A percentile compares a stretch with the other conserved stretches of the same genome.
Conservation (phyloP, 2,113 vertebrate genomes). For the Carettochelys insculpta region DNA sequence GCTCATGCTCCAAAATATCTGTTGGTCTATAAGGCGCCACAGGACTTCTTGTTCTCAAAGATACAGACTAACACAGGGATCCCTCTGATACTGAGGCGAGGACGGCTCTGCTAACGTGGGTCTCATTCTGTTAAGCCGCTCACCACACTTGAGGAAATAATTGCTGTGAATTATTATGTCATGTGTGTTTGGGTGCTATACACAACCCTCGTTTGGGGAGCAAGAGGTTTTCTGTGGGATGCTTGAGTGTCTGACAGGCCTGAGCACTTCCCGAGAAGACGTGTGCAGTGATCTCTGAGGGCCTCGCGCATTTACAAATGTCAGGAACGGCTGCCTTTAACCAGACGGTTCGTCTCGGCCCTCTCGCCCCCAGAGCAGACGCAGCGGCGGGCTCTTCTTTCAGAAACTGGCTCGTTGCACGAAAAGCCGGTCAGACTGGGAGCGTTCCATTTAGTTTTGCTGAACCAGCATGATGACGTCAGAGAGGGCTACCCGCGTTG, state of each 20-base stretch:
- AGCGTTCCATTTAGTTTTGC: neutral
- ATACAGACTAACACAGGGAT: too few species aligned
- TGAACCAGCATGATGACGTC: neutral
- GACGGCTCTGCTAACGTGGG: neutral
- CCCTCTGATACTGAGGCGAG: too few species aligned
- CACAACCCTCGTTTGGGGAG: neutral
- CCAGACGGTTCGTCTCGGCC: neutral
- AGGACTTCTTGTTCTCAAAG: too few species aligned
- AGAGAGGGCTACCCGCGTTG: neutral
- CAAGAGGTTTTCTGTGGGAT: neutral
- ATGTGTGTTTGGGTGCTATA: neutral
- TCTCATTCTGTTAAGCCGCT: neutral
- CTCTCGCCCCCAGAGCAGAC: neutral
- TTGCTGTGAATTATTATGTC: neutral
- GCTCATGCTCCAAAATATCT: too few species aligned
- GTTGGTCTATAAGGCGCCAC: too few species aligned
- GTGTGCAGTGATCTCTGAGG: neutral
- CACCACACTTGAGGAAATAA: too few species aligned
- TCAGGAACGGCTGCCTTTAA: neutral
- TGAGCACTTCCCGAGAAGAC: neutral
- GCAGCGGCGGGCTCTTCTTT: neutral
- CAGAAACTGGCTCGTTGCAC: neutral
- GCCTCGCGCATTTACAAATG: neutral
- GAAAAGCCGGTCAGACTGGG: neutral
- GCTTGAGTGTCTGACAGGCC: neutral